These are phyloP conservation scores for Tangara arthus DNA, from an alignment of 2,797 vertebrate genomes.

Conservation along the genomic window DNA sequence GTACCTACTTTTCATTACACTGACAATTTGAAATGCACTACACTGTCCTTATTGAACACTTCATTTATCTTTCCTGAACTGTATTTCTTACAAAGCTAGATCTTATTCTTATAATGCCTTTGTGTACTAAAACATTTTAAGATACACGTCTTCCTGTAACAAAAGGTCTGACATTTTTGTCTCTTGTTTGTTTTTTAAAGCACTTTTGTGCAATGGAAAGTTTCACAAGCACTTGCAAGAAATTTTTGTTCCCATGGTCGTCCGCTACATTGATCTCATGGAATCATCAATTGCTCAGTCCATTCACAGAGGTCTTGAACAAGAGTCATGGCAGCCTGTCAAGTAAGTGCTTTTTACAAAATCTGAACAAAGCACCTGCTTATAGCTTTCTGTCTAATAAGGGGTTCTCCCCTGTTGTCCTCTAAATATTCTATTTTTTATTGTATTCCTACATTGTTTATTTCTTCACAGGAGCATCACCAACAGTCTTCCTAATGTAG, in stretches of 20 bases:
- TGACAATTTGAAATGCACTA: background rate
- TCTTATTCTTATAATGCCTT: background rate
- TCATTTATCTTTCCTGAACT: background rate
- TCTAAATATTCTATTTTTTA: slow-evolving; percentile 72
- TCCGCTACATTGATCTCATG: slow-evolving; percentile 98
- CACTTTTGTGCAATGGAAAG: slow-evolving; percentile 89
- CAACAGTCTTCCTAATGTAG: slow-evolving; percentile 94
- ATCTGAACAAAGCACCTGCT: background rate
- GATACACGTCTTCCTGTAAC: background rate
- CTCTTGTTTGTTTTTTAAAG: slow-evolving; percentile 76
- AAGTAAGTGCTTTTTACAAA: slow-evolving; percentile 81
- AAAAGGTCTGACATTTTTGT: background rate
- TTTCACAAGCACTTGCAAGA: slow-evolving; percentile 98
- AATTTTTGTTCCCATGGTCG: slow-evolving; percentile 89
- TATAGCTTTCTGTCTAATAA: slow-evolving; percentile 40
- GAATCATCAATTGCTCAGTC: slow-evolving; percentile 97
- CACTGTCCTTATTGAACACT: background rate
- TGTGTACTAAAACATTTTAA: background rate
- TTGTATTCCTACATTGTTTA: slow-evolving; percentile 78
- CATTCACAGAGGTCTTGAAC: slow-evolving; percentile 93
- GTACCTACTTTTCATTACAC: background rate
- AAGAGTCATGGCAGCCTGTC: slow-evolving; percentile 96
- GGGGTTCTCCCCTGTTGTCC: slow-evolving; percentile 47
- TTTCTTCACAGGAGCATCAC: slow-evolving; percentile 91
- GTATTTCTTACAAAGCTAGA: background rate